These are phyloP conservation scores for Nipponacmea schrenckii DNA, from an alignment of 2,888 invertebrate species.

Conservation along the genomic window DNA sequence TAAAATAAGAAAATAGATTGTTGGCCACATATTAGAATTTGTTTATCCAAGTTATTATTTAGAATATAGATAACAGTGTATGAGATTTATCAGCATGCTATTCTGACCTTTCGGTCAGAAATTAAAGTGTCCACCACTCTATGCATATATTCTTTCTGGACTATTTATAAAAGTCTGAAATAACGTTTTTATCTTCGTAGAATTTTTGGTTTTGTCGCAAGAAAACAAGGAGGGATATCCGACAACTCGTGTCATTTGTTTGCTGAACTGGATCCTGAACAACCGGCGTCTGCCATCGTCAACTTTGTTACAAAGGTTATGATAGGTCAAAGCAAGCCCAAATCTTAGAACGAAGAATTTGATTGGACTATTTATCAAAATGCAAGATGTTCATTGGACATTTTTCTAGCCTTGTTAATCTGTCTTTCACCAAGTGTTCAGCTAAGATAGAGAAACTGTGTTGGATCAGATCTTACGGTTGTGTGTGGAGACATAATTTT, in stretches of 20 bases:
- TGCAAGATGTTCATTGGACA: not conserved
- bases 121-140: not conserved
- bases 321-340: constrained; percentile 60
- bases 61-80: too few species aligned
- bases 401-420: constrained; percentile 1
- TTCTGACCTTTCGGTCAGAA: not conserved
- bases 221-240: constrained; percentile 82
- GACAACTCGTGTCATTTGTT: constrained; percentile 98
- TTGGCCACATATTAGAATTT: too few species aligned
- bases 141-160: too few species aligned
- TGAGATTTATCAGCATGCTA: not conserved
- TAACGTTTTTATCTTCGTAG: constrained; percentile 62
- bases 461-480: not conserved
- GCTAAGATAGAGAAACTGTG: not conserved
- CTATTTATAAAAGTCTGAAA: too few species aligned
- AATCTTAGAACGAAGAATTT: constrained; percentile 36
- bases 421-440: constrained; percentile 1
- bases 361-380: constrained; percentile 3
- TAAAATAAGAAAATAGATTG: too few species aligned
- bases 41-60: too few species aligned
- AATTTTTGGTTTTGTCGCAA: constrained; percentile 95
- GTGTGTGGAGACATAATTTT: not conserved
- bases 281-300: constrained; percentile 94
- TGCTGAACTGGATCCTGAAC: constrained; percentile 91
- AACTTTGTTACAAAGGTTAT: constrained; percentile 71